A percentile compares a stretch with the other conserved stretches of the same genome.
phyloP scores from a whole-genome alignment of 2,113 vertebrate genomes.

The Drymodes brunneopygia region DNA sequence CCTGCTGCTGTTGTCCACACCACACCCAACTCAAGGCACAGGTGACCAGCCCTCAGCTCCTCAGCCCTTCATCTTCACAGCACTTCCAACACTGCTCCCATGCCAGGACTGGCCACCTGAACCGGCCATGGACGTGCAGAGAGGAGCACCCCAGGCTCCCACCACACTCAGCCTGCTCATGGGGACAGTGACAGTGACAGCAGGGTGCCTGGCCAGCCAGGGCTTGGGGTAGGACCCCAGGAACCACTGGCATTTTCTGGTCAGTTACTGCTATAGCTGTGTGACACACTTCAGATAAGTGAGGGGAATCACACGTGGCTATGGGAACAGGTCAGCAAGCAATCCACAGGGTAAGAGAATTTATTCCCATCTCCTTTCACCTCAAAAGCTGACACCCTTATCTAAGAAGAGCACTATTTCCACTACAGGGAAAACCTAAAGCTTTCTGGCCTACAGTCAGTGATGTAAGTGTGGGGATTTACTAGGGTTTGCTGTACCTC shows the following conservation, averaged over 20 bases:
- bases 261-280: background rate
- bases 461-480: background rate
- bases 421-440: background rate
- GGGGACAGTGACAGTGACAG: background rate
- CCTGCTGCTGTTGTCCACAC: fast-evolving
- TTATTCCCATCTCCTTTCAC: background rate
- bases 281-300: background rate
- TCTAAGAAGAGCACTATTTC: background rate
- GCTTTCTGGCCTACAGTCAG: background rate
- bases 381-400: background rate
- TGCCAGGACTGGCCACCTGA: fast-evolving
- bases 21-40: fast-evolving
- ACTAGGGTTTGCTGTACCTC: constrained; percentile 77
- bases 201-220: fast-evolving
- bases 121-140: fast-evolving
- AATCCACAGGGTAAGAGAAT: background rate
- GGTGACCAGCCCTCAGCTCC: background rate
- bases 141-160: background rate
- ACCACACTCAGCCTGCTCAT: fast-evolving
- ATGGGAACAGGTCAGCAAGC: background rate
- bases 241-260: background rate
- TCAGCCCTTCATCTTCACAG: background rate
- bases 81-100: background rate
- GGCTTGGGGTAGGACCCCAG: background rate
- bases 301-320: fast-evolving